These are phyloP conservation scores for Sarcophaga variegata DNA, from an alignment of 2,888 invertebrate genomes.

Conservation along the genomic window DNA sequence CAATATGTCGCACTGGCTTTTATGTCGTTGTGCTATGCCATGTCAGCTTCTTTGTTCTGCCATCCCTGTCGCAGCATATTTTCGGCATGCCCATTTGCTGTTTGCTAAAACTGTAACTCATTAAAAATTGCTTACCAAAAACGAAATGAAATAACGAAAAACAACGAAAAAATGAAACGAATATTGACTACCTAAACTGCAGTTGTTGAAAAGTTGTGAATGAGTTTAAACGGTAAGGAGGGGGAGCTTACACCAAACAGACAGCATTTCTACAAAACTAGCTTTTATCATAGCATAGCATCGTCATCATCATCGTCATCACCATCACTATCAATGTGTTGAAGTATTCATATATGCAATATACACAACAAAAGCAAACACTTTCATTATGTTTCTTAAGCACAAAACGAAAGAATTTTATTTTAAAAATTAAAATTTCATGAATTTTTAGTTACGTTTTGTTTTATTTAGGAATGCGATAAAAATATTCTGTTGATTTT, in stretches of 20 bases:
- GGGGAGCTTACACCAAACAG: not conserved
- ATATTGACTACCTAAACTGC: conserved; percentile 16
- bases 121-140: conserved; percentile 68
- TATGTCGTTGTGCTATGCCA: conserved; percentile 44
- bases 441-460: conserved; percentile 49
- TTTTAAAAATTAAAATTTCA: conserved; percentile 59
- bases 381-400: not conserved
- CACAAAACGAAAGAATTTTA: conserved; percentile 33
- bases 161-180: not conserved
- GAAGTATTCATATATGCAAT: conserved; percentile 10
- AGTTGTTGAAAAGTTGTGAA: not conserved
- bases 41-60: conserved; percentile 9
- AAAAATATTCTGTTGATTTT: conserved; percentile 30
- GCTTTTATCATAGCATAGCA: conserved; percentile 27
- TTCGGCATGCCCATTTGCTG: conserved; percentile 54
- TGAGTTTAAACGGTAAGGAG: conserved; percentile 8
- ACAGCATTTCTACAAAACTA: conserved; percentile 16
- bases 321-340: no score
- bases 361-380: not conserved
- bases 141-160: not conserved
- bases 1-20: no score
- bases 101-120: conserved; percentile 63
- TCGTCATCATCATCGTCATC: conserved; percentile 13
- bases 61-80: conserved; percentile 14
- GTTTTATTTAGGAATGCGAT: conserved; percentile 42